These are phyloP conservation scores for Agrilus planipennis DNA, from an alignment of 1,140 invertebrate species.

Conservation along the genomic window DNA sequence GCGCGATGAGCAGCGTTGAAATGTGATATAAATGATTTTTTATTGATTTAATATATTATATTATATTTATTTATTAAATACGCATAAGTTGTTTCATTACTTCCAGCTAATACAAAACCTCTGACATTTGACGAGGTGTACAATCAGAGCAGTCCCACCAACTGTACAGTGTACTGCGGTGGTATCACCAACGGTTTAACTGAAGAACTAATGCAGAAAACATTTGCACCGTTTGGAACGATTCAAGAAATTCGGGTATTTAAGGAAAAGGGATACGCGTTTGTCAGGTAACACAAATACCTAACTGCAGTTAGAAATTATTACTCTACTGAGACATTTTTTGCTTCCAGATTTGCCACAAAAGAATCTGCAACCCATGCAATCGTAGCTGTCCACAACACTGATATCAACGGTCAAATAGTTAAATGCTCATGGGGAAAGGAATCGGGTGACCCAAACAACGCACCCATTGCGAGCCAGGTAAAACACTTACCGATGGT, in stretches of 20 bases:
- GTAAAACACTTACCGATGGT: no score
- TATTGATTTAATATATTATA: neutral
- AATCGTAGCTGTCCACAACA: conserved; percentile 93
- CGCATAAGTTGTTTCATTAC: conserved; percentile 2
- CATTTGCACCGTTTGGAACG: conserved; percentile 85
- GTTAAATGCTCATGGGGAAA: conserved; percentile 99
- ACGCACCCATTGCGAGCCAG: conserved; percentile 34
- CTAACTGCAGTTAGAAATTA: conserved; percentile 1
- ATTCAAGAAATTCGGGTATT: conserved; percentile 97
- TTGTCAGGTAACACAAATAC: conserved; percentile 78
- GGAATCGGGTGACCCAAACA: conserved; percentile 69
- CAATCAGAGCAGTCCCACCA: conserved; percentile 94
- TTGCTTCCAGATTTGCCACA: conserved; percentile 71
- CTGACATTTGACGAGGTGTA: conserved; percentile 70
- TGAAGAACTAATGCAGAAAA: conserved; percentile 92
- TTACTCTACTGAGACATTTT: neutral
- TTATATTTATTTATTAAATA: neutral
- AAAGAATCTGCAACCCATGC: conserved; percentile 96
- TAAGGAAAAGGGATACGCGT: conserved; percentile 98
- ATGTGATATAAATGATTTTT: neutral
- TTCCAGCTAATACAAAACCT: conserved; percentile 38
- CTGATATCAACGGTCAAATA: conserved; percentile 88
- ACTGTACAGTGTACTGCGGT: conserved; percentile 98
- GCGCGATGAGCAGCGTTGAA: no score
- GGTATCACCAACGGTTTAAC: conserved; percentile 86